phyloP scores from a whole-genome alignment of 2,797 vertebrate genomes.

The Pogoniulus pusillus region DNA sequence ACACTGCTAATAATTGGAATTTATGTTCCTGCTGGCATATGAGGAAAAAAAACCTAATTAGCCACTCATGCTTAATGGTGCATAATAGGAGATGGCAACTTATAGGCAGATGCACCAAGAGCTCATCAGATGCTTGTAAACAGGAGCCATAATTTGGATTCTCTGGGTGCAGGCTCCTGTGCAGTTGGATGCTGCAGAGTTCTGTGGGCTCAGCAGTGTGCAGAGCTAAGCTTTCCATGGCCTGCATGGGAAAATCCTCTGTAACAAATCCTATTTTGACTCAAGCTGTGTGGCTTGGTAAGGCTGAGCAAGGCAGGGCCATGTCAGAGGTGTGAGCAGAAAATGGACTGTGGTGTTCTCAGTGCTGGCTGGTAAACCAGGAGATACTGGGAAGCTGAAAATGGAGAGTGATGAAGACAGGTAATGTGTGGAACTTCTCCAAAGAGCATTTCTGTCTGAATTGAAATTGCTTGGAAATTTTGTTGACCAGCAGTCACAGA shows the following conservation, averaged over 20 bases:
- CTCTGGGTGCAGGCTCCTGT: not conserved
- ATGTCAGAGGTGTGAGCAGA: not conserved
- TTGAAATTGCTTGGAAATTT: not conserved
- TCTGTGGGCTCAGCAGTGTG: not conserved
- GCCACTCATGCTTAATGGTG: not conserved
- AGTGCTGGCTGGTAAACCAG: not conserved
- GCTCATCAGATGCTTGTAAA: not conserved
- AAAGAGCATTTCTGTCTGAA: not conserved
- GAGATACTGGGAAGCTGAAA: not conserved
- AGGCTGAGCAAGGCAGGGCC: not conserved
- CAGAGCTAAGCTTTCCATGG: not conserved
- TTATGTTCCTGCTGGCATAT: not conserved
- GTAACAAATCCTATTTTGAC: not conserved
- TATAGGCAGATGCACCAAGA: not conserved
- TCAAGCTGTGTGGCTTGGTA: not conserved
- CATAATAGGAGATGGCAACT: not conserved
- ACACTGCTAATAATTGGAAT: slow-evolving; percentile 21
- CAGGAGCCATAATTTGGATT: not conserved
- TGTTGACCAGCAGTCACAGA: not conserved
- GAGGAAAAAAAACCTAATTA: slow-evolving; percentile 28
- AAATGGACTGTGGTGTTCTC: not conserved
- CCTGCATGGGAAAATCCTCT: not conserved
- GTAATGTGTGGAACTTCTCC: not conserved
- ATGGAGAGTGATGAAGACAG: not conserved
- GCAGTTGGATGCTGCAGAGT: not conserved